These are phyloP conservation scores for Hephaestus fuliginosus DNA, from an alignment of 2,797 vertebrate genomes.

Conservation along the genomic window DNA sequence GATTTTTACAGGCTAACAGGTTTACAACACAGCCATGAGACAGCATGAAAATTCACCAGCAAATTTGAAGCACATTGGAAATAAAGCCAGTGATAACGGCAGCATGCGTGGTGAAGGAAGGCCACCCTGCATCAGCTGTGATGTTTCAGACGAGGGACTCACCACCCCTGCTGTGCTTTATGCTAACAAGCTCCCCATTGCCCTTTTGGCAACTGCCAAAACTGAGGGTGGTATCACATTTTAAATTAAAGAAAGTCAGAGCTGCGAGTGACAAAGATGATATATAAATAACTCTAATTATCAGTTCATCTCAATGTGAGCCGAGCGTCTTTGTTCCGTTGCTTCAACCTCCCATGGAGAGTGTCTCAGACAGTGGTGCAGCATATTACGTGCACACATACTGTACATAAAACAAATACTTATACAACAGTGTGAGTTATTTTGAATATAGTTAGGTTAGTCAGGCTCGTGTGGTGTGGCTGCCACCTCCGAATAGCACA, in stretches of 20 bases:
- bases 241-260: conserved; percentile 32
- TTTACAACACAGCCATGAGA: not conserved
- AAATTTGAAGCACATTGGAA: conserved; percentile 2
- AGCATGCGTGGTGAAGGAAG: not conserved
- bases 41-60: not conserved
- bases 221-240: conserved; percentile 44
- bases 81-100: not conserved
- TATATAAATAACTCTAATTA: conserved; percentile 54
- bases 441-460: not conserved
- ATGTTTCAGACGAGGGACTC: conserved; percentile 43
- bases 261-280: conserved; percentile 3
- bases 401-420: not conserved
- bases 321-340: conserved; percentile 2
- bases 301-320: conserved; percentile 36
- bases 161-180: conserved; percentile 20
- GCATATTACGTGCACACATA: not conserved
- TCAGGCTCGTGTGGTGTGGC: no score
- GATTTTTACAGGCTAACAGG: not conserved
- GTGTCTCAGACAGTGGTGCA: not conserved
- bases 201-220: conserved; percentile 59
- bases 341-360: conserved; percentile 12
- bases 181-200: conserved; percentile 69
- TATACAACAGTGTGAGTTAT: not conserved
- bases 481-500: no score
- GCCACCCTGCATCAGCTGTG: conserved; percentile 26